These are phyloP conservation scores for Chirona hameri DNA, from an alignment of 2,888 invertebrate species.

Conservation along the genomic window DNA sequence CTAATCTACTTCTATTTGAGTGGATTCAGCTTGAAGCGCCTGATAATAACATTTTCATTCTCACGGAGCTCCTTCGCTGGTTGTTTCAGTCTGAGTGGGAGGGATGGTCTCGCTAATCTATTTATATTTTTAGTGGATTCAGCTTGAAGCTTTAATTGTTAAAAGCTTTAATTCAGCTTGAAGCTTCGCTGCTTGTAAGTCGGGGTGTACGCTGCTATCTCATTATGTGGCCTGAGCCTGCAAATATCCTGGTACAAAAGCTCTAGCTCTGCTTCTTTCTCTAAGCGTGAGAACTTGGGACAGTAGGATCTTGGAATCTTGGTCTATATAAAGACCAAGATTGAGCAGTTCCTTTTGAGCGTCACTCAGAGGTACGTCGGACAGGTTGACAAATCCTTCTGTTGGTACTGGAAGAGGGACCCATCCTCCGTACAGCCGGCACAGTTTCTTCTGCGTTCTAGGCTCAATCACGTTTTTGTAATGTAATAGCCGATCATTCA, in stretches of 20 bases:
- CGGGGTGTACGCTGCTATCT: background rate
- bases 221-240: background rate
- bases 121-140: background rate
- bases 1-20: too few species aligned
- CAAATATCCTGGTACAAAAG: background rate
- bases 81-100: background rate
- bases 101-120: background rate
- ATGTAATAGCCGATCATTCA: background rate
- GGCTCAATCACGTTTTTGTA: background rate
- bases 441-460: background rate
- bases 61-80: background rate
- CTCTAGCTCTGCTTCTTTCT: background rate
- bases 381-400: background rate
- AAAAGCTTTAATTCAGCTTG: too few species aligned
- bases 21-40: too few species aligned
- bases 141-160: too few species aligned
- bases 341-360: background rate
- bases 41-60: background rate
- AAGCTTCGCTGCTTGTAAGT: background rate
- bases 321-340: background rate
- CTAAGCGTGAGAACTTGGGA: background rate
- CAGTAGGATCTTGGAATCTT: too few species aligned
- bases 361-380: background rate
- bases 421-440: background rate
- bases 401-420: background rate